Evolutionary conservation across 2,797 vertebrate species (phyloP), one percentile per base, ranked within the genome.

Genomic region (Melopsittacus undulatus): DNA sequence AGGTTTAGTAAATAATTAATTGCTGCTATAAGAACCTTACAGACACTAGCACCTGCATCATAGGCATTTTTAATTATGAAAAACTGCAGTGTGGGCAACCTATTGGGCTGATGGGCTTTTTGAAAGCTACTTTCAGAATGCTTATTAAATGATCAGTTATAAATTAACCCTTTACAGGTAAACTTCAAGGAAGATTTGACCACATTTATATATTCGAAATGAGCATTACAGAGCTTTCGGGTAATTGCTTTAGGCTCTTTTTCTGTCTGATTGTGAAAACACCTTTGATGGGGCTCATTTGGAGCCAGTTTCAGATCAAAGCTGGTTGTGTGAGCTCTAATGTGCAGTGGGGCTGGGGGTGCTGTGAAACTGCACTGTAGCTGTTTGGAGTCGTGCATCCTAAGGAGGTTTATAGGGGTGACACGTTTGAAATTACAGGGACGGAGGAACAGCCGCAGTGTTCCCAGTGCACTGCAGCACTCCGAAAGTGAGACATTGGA

Each of bases 1-100:
- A 92, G 15, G 42, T 95, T 95, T 90, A 84, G 73, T 97, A 95
- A 96, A 96, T 95, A 93, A 95, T 96, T 96, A 66, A 95, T 93
- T 91, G 64, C 22, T 92, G 38, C 88, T 90, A 66, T 90, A 95
- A 90, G 57, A n/a, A 72, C 83, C 38, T 92, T 83, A 90, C 52
- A 83, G 85, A 57, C 70, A 70, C 32, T 75, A 85, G 38, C 90
- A 92, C 72, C 78, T 84, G 76, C 40, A 76, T 61, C 72, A 85
- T 51, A 91, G 52, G 10, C 16, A 69, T 81, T 89, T 95, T 88
- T 92, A 89, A 81, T 89, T 80, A 91, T 12, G 32, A 67, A 90
- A 86, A 89, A 54, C 62, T 51, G 19, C 49, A 14, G 14, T n/a
- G 12, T 82, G 51, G 32, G 30, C 36, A 91, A 42, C 40, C 45